Evolutionary conservation across 2,113 vertebrate species (phyloP), one percentile per base, ranked within the genome.

Genomic region (Pica pica): DNA sequence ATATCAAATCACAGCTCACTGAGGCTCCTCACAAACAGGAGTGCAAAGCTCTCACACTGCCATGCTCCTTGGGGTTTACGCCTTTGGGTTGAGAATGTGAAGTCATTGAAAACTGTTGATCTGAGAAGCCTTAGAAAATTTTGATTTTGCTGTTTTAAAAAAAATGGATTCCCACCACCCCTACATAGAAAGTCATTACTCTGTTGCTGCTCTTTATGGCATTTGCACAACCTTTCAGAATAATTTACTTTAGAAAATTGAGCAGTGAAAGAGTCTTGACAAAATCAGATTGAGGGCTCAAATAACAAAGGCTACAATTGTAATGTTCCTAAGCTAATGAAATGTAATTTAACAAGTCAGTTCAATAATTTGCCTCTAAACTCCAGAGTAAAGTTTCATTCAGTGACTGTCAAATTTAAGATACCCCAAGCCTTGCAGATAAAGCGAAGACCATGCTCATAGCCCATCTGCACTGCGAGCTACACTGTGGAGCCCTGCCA

Each of bases 281-380:
- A 91, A 93, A 92, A 88, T 83, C 81, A 88, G 56, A 91, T 64
- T 91, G 89, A 94, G 90, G 80, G 52, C 75, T 93, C 71, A 88
- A 74, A 71, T 91, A 83, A 81, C 81, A 90, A 93, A 89, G 80
- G n/a, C 39, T 73, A 31, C 4, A 3, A 84, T 55, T 94, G 64
- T 83, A 86, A 83, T 87, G 76, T 70, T 95, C 79, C 64, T 80
- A 35, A 93, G 64, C 42, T 95, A 94, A 86, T 93, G 90, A 93
- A 93, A 83, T 6, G 6, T 83, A 81, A 96, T 92, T 94, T 93
- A 92, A 86, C 87, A 77, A 90, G 75, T 83, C 67, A 90, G 50
- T 80, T 96, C n/a, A 73, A 65, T 85, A 90, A 80, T 86, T 88
- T 88, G 22, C 85, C 83, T 94, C 56, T 86, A 77, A 92, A 90